Evolutionary conservation across 2,797 vertebrate genomes (phyloP).

Genomic region (Acrossocheilus fasciatus): DNA sequence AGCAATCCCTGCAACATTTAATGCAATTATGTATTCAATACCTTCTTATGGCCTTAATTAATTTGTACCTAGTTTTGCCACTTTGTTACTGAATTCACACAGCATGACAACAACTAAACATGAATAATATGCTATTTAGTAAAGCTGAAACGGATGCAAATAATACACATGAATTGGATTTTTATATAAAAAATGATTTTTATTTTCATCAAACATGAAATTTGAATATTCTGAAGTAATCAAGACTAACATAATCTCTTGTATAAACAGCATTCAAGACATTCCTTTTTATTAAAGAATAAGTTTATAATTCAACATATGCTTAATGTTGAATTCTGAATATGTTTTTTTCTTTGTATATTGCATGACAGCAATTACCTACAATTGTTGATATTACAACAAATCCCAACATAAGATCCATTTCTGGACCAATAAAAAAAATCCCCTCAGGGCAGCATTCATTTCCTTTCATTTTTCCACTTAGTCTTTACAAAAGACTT

Average conservation of each 20-base stretch:
- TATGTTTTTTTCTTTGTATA: constrained; percentile 47
- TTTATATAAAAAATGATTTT: background rate
- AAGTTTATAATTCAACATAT: constrained; percentile 45
- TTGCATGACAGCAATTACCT: constrained; percentile 46
- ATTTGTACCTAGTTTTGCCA: background rate
- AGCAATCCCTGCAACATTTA: background rate
- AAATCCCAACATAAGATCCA: constrained; percentile 53
- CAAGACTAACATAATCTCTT: constrained; percentile 61
- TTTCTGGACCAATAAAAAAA: constrained; percentile 44
- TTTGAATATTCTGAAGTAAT: constrained; percentile 26
- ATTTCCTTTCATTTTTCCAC: constrained; percentile 3
- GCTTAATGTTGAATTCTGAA: background rate
- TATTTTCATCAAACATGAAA: background rate
- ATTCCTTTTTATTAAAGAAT: constrained; percentile 74
- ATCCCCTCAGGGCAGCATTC: constrained; percentile 51
- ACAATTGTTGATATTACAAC: constrained; percentile 61
- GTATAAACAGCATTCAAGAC: constrained; percentile 69
- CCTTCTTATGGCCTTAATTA: background rate
- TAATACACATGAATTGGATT: background rate
- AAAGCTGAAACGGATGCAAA: background rate
- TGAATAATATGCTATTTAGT: background rate
- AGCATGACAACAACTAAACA: background rate
- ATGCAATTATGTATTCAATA: background rate
- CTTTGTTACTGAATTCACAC: background rate
- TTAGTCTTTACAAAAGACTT: constrained; percentile 63